Percentiles rank a stretch among this genome's conserved stretches.
Evolutionary conservation across 2,888 invertebrate species (phyloP).

Genomic region (Heliothis peltigera): DNA sequence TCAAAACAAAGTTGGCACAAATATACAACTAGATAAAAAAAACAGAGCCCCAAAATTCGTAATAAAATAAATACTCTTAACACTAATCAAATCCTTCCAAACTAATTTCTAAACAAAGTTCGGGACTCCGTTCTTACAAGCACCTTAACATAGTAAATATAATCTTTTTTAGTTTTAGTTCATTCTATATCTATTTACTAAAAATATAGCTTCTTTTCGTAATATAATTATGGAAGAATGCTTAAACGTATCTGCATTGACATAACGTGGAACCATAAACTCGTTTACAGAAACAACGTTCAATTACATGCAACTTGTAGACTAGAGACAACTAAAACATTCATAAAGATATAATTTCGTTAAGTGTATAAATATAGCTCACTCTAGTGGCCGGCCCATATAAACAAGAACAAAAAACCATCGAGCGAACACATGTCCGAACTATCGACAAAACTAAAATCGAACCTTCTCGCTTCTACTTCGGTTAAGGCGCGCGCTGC

Average conservation of each 20-base stretch:
- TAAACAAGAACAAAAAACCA: constrained; percentile 76
- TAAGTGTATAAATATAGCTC: constrained; percentile 77
- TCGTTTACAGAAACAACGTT: constrained; percentile 54
- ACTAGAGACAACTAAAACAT: constrained; percentile 87
- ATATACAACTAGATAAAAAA: constrained; percentile 72
- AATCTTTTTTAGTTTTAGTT: constrained; percentile 67
- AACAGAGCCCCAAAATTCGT: constrained; percentile 76
- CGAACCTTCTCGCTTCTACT: constrained; percentile 73
- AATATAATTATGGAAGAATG: constrained; percentile 81
- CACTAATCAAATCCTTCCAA: constrained; percentile 83
- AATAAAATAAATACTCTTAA: constrained; percentile 82
- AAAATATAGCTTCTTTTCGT: constrained; percentile 84
- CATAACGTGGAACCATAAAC: constrained; percentile 69
- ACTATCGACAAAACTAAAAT: constrained; percentile 74
- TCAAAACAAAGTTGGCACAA: constrained; percentile 83
- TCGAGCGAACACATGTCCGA: constrained; percentile 72
- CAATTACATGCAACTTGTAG: constrained; percentile 82
- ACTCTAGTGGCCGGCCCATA: constrained; percentile 75
- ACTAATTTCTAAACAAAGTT: constrained; percentile 76
- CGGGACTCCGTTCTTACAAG: constrained; percentile 79
- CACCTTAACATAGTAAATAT: constrained; percentile 80
- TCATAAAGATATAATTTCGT: constrained; percentile 77
- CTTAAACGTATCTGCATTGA: constrained; percentile 79
- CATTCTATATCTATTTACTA: constrained; percentile 76
- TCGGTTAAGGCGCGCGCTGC: constrained; percentile 64